These are phyloP conservation scores for Otocyon megalotis DNA, from an alignment of 2,113 vertebrate species.

Conservation along the genomic window DNA sequence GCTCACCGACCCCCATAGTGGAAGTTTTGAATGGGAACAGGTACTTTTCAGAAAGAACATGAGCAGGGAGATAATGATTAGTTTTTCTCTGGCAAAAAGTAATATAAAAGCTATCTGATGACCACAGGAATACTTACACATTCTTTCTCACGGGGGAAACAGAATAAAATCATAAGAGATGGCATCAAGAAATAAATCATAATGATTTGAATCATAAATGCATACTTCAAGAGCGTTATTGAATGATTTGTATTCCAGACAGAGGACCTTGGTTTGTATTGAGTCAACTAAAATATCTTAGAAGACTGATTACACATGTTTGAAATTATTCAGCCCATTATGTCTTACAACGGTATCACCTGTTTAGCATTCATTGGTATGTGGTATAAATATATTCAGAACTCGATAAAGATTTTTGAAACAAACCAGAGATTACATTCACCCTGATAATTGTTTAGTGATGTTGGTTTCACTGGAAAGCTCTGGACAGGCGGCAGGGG, in stretches of 20 bases:
- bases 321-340: neutral
- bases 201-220: conserved; percentile 17
- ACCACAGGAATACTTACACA: neutral
- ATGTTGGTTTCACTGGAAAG: conserved; percentile 59
- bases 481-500: neutral
- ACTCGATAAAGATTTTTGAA: conserved; percentile 59
- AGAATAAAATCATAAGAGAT: neutral
- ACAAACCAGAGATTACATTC: conserved; percentile 57
- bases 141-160: neutral
- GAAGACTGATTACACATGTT: neutral
- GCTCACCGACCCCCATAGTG: neutral
- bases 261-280: neutral
- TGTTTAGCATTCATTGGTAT: neutral
- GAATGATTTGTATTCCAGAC: neutral
- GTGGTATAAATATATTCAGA: neutral
- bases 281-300: neutral
- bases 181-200: neutral
- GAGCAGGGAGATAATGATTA: neutral
- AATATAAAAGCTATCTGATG: neutral
- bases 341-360: neutral
- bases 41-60: neutral
- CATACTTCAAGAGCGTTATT: neutral
- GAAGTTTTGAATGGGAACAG: neutral
- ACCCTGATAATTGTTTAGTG: conserved; percentile 69
- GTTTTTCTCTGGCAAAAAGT: neutral